Percentiles rank a stretch among this genome's conserved stretches.
phyloP scores from a whole-genome alignment of 1,140 invertebrate species.

The Thereuonema tuberculata region DNA sequence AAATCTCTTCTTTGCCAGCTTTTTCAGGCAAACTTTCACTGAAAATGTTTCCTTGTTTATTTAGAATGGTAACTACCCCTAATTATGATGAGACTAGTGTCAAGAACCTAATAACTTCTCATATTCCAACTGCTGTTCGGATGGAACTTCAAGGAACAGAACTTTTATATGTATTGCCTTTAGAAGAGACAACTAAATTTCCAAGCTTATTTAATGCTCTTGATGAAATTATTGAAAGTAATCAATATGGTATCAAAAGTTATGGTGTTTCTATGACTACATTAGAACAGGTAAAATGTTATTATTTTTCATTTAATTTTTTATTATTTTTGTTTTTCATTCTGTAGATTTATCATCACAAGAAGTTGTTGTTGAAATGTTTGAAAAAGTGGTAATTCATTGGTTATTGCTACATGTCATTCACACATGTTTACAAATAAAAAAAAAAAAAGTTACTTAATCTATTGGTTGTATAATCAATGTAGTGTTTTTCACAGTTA shows the following conservation, averaged over 20 bases:
- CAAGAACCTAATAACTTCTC: slow-evolving; percentile 44
- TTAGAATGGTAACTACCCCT: slow-evolving; percentile 38
- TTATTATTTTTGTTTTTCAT: no score
- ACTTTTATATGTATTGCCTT: slow-evolving; percentile 57
- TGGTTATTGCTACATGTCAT: no score
- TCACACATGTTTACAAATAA: no score
- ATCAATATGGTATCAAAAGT: slow-evolving; percentile 56
- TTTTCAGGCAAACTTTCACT: no score
- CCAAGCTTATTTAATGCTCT: slow-evolving; percentile 55
- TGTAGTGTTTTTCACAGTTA: no score
- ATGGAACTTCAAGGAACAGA: slow-evolving; percentile 54
- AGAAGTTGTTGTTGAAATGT: background rate
- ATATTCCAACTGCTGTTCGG: slow-evolving; percentile 52
- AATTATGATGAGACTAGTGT: slow-evolving; percentile 44
- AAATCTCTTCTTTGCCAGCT: no score
- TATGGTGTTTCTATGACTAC: slow-evolving; percentile 90
- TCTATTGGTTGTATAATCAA: no score
- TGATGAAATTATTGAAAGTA: slow-evolving; percentile 42
- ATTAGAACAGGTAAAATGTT: slow-evolving; percentile 58
- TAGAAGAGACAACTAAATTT: slow-evolving; percentile 55
- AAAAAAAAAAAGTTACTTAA: no score
- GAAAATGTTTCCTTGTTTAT: background rate
- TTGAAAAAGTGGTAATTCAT: background rate
- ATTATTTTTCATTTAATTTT: background rate
- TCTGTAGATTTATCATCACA: no score